phyloP scores from a whole-genome alignment of 1,140 invertebrate genomes.

The Zaprionus camerounensis region DNA sequence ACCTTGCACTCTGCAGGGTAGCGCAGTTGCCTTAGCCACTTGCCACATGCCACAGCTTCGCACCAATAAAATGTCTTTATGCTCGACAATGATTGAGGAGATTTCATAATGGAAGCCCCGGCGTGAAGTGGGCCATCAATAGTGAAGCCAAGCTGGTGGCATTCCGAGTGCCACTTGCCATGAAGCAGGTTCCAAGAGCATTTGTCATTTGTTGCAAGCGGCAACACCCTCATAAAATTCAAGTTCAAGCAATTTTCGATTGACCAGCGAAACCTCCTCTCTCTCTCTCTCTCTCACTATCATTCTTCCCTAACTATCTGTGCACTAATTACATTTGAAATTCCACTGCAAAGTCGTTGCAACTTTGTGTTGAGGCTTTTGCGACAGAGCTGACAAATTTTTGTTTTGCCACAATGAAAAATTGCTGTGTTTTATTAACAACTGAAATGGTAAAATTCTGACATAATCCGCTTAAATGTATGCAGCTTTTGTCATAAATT shows the following conservation, averaged over 20 bases:
- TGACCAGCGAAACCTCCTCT: conserved; percentile 4
- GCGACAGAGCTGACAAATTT: conserved; percentile 73
- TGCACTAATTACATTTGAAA: conserved; percentile 64
- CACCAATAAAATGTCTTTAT: conserved; percentile 68
- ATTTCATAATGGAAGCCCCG: conserved; percentile 58
- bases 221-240: conserved; percentile 51
- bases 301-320: conserved; percentile 24
- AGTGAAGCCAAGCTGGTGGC: conserved; percentile 8
- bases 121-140: conserved; percentile 15
- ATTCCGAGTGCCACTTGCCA: background rate
- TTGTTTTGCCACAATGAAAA: conserved; percentile 43
- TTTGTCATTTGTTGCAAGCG: conserved; percentile 8
- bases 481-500: conserved; percentile 76
- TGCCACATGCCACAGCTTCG: conserved; percentile 1
- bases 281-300: conserved; percentile 24
- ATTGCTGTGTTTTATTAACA: conserved; percentile 55
- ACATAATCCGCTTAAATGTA: conserved; percentile 81
- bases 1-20: background rate
- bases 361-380: conserved; percentile 41
- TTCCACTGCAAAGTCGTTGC: conserved; percentile 31
- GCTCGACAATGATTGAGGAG: conserved; percentile 70
- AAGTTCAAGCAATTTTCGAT: conserved; percentile 52
- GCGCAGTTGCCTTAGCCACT: conserved; percentile 3
- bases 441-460: conserved; percentile 57
- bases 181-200: conserved; percentile 2